Conservation (phyloP, 1,140 invertebrate species). For the Cherax quadricarinatus region DNA sequence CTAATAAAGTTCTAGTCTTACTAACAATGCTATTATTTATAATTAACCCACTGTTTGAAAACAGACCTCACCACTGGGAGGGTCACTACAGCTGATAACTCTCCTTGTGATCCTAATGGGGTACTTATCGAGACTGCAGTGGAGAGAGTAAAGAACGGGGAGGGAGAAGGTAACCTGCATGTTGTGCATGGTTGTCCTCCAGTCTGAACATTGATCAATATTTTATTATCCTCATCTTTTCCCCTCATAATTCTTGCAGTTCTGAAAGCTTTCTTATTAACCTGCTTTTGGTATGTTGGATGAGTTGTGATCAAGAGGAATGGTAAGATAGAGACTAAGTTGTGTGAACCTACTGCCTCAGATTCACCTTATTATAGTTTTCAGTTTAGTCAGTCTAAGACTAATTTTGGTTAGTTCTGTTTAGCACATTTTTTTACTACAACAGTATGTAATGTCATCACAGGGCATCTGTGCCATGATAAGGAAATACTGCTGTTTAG, state of each 20-base stretch:
- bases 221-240: background rate
- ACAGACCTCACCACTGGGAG: constrained; percentile 30
- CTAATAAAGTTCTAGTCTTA: background rate
- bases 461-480: too few species aligned
- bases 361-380: too few species aligned
- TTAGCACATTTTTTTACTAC: too few species aligned
- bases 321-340: background rate
- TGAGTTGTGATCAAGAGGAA: background rate
- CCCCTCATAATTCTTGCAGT: background rate
- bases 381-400: too few species aligned
- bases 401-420: too few species aligned
- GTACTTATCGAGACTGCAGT: constrained; percentile 14
- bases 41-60: constrained; percentile 50
- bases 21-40: background rate
- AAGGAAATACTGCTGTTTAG: too few species aligned
- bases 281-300: background rate
- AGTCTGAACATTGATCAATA: background rate
- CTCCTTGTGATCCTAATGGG: background rate
- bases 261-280: background rate
- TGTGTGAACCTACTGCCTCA: too few species aligned
- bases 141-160: constrained; percentile 42
- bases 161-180: constrained; percentile 64
- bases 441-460: too few species aligned
- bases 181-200: constrained; percentile 51
- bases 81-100: constrained; percentile 5